Evolutionary conservation across 1,140 invertebrate species (phyloP).

Genomic region (Bombus vancouverensis): DNA sequence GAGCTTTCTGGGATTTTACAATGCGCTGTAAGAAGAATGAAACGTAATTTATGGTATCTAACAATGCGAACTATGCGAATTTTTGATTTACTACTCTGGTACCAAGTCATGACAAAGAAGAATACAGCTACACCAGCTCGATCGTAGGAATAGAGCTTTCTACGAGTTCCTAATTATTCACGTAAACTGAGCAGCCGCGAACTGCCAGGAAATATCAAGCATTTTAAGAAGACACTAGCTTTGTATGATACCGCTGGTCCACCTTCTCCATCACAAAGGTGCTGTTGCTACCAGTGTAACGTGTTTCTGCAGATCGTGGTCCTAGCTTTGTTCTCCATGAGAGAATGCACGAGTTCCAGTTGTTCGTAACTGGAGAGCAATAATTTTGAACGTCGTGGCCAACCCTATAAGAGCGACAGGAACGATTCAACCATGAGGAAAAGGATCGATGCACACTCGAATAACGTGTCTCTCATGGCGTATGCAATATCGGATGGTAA

Average conservation of each 20-base stretch:
- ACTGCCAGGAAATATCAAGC: conserved; percentile 20
- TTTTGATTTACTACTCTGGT: neutral
- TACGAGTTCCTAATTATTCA: neutral
- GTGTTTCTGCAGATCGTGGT: neutral
- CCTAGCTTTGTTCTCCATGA: conserved; percentile 46
- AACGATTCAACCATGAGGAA: neutral
- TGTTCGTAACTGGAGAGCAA: conserved; percentile 41
- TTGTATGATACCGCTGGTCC: conserved; percentile 1
- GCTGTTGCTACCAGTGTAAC: conserved; percentile 12
- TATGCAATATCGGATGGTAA: neutral
- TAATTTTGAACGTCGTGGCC: conserved; percentile 35
- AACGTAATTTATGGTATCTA: neutral
- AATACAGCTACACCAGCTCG: no score
- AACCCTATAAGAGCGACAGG: neutral
- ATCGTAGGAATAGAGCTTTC: no score
- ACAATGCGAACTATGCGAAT: neutral
- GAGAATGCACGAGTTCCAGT: conserved; percentile 47
- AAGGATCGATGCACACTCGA: neutral
- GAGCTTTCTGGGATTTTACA: neutral
- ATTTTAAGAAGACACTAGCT: conserved; percentile 8
- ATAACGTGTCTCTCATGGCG: neutral
- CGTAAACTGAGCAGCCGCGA: neutral
- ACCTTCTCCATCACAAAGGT: conserved; percentile 24
- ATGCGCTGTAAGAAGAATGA: neutral
- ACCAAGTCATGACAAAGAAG: no score